Percentiles rank a stretch among this genome's conserved stretches.
Evolutionary conservation across 2,113 vertebrate genomes (phyloP).

Genomic region (Percopsis transmontana): DNA sequence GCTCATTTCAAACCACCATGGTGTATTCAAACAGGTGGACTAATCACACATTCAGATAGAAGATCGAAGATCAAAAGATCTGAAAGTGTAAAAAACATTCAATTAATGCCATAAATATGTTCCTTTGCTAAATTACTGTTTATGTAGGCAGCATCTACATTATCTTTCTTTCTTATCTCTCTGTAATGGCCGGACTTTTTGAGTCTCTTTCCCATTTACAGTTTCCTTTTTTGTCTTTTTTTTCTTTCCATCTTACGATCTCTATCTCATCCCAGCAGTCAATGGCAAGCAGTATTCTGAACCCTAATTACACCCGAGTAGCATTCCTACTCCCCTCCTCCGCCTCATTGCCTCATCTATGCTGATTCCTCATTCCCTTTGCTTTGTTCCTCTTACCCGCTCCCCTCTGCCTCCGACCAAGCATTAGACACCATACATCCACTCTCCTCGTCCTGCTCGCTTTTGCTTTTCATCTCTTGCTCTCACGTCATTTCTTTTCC

Average conservation of each 20-base stretch:
- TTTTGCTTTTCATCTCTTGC: no score
- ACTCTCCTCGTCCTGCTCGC: not conserved
- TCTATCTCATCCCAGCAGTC: slow-evolving; percentile 38
- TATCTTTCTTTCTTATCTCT: slow-evolving; percentile 1
- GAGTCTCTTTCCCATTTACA: not conserved
- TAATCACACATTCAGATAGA: no score
- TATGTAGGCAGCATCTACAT: no score
- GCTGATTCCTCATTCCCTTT: slow-evolving; percentile 21
- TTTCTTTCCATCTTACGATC: slow-evolving; percentile 29
- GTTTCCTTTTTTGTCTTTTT: not conserved
- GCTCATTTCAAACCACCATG: no score
- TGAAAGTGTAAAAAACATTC: no score
- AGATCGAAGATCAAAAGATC: no score
- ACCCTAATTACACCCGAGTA: slow-evolving; percentile 68
- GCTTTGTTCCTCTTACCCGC: slow-evolving; percentile 26
- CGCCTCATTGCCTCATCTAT: not conserved
- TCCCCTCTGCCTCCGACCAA: slow-evolving; percentile 1
- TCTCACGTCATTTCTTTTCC: not conserved
- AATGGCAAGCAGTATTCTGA: slow-evolving; percentile 47
- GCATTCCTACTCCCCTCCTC: slow-evolving; percentile 20
- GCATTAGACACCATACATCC: no score
- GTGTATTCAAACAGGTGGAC: no score
- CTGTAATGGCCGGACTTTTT: not conserved
- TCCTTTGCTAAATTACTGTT: no score
- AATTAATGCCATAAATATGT: no score